Base-by-base conservation (phyloP, 2,113 vertebrate genomes). In the Mixornis gularis region DNA sequence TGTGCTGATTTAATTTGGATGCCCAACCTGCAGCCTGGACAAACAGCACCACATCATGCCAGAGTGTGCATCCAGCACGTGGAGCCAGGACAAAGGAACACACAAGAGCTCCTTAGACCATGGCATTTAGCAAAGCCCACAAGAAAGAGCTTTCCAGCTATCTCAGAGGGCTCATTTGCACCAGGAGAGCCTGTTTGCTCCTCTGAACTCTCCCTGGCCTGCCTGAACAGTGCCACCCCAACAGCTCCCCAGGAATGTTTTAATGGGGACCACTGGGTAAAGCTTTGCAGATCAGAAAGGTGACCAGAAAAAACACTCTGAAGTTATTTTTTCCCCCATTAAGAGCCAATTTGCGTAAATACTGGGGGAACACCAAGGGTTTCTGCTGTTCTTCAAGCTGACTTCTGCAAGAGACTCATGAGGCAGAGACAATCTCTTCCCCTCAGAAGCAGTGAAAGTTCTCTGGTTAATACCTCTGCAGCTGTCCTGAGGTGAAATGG, bases 131-230 rank as follows among this genome's bases (percentile, higher is more conserved):
- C 65, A 90, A 40, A 92, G 41, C 48, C 89, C 91, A 92, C 86
- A 84, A 90, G 62, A 89, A 94, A 92, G 80, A 73, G 12, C 40
- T 81, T 78, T 78, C 56, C 64, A 74, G 64, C 36, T 71, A 56
- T 84, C 80, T 92, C 65, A 84, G 94, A 80, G 56, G 60, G 48
- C 34, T 94, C 40, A 63, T 95, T 55, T 88, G 18, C 72, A 73
- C 63, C 0, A 0, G 63, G 46, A 70, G 43, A 73, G 79, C 19
- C 25, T 5, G 51, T 65, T 85, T 79, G 52, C 68, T 78, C 58
- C 80, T 91, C 69, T 70, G 52, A 79, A 32, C 1, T 2, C n/a
- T 56, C 41, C 87, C 49, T 55, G 43, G 72, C 80, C 83, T 93
- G 80, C 69, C 89, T 59, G 56, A 93, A 70, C 89, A 72, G 12